A percentile compares a stretch with the other conserved stretches of the same genome.
Evolutionary conservation across 2,113 vertebrate genomes (phyloP).

Genomic region (Aramus guarauna): DNA sequence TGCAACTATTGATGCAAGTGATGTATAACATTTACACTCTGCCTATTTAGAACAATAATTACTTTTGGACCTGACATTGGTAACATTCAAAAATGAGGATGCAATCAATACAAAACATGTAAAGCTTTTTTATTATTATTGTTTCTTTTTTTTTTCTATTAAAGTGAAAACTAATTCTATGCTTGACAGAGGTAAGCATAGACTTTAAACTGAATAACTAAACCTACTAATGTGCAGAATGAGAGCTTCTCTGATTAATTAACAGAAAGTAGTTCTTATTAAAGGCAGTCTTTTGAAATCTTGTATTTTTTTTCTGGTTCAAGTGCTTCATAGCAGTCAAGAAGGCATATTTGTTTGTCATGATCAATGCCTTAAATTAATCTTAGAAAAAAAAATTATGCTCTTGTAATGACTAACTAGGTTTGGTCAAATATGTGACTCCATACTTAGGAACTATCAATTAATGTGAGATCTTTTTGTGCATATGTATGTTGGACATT

Average conservation of each 20-base stretch:
- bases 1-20: not conserved
- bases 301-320: not conserved
- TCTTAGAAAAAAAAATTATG: not conserved
- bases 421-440: not conserved
- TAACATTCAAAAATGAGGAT: not conserved
- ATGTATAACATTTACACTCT: not conserved
- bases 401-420: not conserved
- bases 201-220: not conserved
- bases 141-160: not conserved
- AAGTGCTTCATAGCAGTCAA: not conserved
- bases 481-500: fast-evolving
- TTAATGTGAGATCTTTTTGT: not conserved
- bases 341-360: not conserved
- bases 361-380: not conserved
- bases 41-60: not conserved
- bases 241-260: not conserved
- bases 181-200: not conserved
- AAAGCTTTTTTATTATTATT: not conserved
- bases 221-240: not conserved
- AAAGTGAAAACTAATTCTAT: not conserved
- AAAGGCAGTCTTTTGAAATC: not conserved
- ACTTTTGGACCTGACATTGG: not conserved
- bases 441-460: not conserved
- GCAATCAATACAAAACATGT: not conserved
- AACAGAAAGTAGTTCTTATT: not conserved